phyloP scores from a whole-genome alignment of 2,113 vertebrate species.

The Etheostoma spectabile region DNA sequence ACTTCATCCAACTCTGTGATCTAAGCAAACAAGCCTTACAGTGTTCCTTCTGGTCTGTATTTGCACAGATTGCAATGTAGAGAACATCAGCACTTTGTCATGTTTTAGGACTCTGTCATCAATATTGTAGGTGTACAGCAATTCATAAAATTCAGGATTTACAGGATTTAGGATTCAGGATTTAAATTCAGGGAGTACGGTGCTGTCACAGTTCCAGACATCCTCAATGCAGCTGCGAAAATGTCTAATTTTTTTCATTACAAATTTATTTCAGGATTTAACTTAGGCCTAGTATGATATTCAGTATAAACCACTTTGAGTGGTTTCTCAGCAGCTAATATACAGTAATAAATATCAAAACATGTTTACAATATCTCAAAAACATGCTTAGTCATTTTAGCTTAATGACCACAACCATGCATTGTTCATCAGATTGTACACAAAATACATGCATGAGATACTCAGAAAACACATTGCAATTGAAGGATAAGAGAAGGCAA shows the following conservation, averaged over 20 bases:
- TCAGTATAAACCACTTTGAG: background rate
- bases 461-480: background rate
- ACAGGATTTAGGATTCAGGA: background rate
- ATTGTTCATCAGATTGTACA: background rate
- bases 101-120: constrained; percentile 40
- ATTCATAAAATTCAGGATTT: constrained; percentile 2
- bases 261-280: background rate
- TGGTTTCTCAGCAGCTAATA: background rate
- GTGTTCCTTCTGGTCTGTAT: constrained; percentile 5
- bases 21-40: constrained; percentile 23
- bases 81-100: constrained; percentile 24
- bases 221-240: background rate
- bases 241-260: background rate
- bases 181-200: too few relatives aligned
- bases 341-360: background rate
- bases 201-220: background rate
- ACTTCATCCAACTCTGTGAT: constrained; percentile 28
- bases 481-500: background rate
- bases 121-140: constrained; percentile 9
- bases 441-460: background rate
- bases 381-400: background rate
- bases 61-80: background rate
- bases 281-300: background rate
- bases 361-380: background rate
- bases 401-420: background rate